Evolutionary conservation across 2,113 vertebrate genomes (phyloP), one percentile per base, ranked within the genome.

Genomic region (Corythoichthys haematopterus): DNA sequence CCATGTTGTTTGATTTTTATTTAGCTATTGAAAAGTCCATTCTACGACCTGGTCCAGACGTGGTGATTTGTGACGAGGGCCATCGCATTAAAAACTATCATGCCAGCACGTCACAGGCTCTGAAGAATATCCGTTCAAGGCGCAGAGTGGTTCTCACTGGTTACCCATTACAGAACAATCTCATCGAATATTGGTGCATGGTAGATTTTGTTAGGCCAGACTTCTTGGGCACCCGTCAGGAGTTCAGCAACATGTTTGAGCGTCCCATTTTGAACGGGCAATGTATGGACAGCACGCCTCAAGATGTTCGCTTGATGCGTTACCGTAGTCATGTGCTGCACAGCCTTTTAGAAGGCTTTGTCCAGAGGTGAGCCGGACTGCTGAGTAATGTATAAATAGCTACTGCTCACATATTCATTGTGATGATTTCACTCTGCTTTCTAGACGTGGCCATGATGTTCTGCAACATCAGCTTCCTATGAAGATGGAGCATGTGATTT

Each of bases 201-300:
- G 97, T 99, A 80, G 97, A 99, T 85, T 99, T 99, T 51, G 97
- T 99, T 10, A 89, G 97, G 53, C 97, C 97, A 0, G 96, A 99
- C 87, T 99, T 99, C 72, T 91, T 99, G 6, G 97, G 97, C 62
- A 98, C 97, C 0, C 90, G 97, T 50, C 97, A 99, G 88, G 97
- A 99, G 67, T 99, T 99, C 88, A 99, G 97, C 88, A 99, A 99
- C 91, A 98, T 99, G 97, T 99, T 99, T 72, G 97, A 99, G 81
- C 90, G 97, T 36, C 97, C 97, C 69, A 99, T 99, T 82, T 90
- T 99, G 76, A 99, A 99, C 0, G 97, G 97, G 40, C 97, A 99
- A 90, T 99, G 97, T 66, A 89, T 96, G 15, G 97, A 99, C 91
- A 98, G 96, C 88, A 99, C 97, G 0, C 96, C 97, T 2, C 96